A percentile compares a stretch with the other conserved stretches of the same genome.
Evolutionary conservation across 2,113 vertebrate species (phyloP).

Genomic region (Forbesichthys agassizii): DNA sequence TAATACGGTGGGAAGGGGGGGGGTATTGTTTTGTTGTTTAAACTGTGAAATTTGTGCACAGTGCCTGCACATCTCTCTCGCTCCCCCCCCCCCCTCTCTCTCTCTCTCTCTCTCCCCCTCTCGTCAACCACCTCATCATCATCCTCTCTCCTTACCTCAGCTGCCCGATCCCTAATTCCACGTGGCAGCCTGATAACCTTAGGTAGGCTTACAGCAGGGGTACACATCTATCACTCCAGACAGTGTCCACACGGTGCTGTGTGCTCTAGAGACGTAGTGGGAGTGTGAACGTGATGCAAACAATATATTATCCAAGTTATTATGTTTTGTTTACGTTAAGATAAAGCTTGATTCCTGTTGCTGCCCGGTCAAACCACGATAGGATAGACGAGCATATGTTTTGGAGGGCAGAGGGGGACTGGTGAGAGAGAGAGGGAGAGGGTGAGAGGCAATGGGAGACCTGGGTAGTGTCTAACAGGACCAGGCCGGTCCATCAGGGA

Average conservation of each 20-base stretch:
- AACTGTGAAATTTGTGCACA: background rate
- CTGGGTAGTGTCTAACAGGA: slow-evolving; percentile 62
- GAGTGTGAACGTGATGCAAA: too few species aligned
- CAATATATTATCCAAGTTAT: too few species aligned
- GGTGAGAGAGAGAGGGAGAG: slow-evolving; percentile 14
- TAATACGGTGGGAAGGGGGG: background rate
- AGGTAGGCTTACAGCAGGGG: slow-evolving; percentile 21
- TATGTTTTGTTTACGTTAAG: too few species aligned
- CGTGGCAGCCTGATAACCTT: slow-evolving; percentile 45
- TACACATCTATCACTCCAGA: too few species aligned
- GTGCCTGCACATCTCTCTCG: background rate
- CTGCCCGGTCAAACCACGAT: background rate
- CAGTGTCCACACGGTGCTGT: too few species aligned
- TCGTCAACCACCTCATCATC: background rate
- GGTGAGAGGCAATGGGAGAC: slow-evolving; percentile 44
- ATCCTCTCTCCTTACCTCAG: slow-evolving; percentile 49
- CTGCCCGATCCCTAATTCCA: slow-evolving; percentile 58
- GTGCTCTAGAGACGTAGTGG: too few species aligned
- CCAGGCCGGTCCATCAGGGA: slow-evolving; percentile 59
- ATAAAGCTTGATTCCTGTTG: background rate
- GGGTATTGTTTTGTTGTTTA: background rate
- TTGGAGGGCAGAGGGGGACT: background rate
- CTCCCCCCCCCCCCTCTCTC: background rate
- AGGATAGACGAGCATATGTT: slow-evolving; percentile 5
- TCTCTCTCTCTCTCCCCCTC: background rate